Conservation (phyloP, 2,113 vertebrate genomes). For the Chamaetylas fuelleborni region DNA sequence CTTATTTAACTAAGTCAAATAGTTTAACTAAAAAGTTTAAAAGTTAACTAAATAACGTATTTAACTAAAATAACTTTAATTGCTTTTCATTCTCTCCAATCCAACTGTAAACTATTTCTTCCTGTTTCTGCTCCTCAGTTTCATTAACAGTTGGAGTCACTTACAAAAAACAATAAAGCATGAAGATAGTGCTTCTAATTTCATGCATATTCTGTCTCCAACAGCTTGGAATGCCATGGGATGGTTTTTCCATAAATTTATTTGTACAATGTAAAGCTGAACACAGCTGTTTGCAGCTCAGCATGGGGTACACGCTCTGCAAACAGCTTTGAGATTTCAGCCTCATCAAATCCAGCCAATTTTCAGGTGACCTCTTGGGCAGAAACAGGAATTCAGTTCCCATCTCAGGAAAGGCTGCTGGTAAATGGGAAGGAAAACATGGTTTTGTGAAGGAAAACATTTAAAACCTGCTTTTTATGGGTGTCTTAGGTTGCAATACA, state of each 20-base stretch:
- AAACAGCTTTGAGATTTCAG: neutral
- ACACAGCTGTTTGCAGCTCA: neutral
- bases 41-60: neutral
- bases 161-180: neutral
- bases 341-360: neutral
- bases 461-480: too few relatives aligned
- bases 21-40: too few relatives aligned
- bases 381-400: neutral
- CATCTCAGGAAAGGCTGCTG: neutral
- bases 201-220: neutral
- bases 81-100: neutral
- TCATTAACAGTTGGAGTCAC: neutral
- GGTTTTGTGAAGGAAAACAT: too few relatives aligned
- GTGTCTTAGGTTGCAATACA: too few relatives aligned
- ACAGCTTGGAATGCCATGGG: rapidly evolving
- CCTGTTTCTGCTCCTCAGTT: neutral
- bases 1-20: neutral
- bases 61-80: neutral
- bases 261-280: neutral
- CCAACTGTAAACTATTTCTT: neutral
- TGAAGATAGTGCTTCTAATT: neutral
- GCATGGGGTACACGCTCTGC: neutral
- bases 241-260: neutral
- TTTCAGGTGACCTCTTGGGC: neutral
- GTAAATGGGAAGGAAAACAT: too few relatives aligned